Base-by-base conservation (phyloP, 1,140 invertebrate species). In the Drosophila lacertosa region DNA sequence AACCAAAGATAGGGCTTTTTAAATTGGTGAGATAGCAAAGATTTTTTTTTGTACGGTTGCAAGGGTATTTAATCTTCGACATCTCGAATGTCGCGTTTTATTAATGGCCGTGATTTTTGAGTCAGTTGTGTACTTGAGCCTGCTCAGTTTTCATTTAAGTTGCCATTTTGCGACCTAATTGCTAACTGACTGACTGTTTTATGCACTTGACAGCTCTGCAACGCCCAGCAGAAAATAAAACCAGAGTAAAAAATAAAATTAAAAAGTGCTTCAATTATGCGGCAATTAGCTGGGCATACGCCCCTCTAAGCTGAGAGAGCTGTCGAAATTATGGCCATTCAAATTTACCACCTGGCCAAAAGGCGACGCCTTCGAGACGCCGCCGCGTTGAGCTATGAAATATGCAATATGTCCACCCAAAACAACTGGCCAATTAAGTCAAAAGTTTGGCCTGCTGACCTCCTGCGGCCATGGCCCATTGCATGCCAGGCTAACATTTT, bases 381-480 rank as follows among this genome's bases (percentile, higher is more conserved):
- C 69, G 50, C 29, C 40, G 29, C 16, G 20, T 42, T 55, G 60
- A 16, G 57, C 59, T 15, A 42, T 82, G 40, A 88, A 88, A 71
- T 82, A 88, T 88, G 77, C 74, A 86, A 78, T 70, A 65, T 86
- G 73, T 40, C 60, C 64, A 86, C 54, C 51, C 60, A 88, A 86
- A 86, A 82, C 77, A 86, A 89, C 82, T 82, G 81, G 77, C 77
- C 82, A 86, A 88, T 86, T 86, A 82, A 88, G 77, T 82, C 59
- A 50, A 82, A 88, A 86, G 65, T 88, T 82, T 71, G 58, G 76
- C 72, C 54, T 24, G 59, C 45, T 77, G 54, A 57, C 9, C 9
- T 47, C 44, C 59, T 10, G n/a, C 44, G 35, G 63, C 39, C 33
- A 40, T 42, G 26, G 51, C 45, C 53, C 53, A 45, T 86, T 69